Evolutionary conservation across 2,888 invertebrate species (phyloP), one percentile per base, ranked within the genome.

Genomic region (Lingula anatina): DNA sequence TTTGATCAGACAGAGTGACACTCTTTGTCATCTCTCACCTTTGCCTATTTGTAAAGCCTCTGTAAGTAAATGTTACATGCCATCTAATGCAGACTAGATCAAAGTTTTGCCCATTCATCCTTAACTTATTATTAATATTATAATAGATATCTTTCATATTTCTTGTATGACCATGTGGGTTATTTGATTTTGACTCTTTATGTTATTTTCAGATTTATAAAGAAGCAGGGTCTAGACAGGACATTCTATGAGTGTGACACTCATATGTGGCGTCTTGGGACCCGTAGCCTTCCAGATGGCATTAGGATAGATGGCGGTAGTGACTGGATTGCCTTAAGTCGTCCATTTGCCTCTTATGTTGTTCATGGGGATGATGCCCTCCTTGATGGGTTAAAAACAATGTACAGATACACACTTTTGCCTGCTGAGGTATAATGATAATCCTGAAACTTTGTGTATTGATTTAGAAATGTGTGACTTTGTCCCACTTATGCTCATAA

Each of bases 171-270:
- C 35, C 35, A 31, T 12, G n/a, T n/a, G n/a, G n/a, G n/a, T n/a
- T n/a, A n/a, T n/a, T n/a, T n/a, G n/a, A n/a, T 9, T 9, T 20
- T 2, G 4, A 1, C 15, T 23, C 23, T 5, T 36, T 47, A 12
- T 38, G 7, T 36, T 47, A 50, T 18, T 50, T n/a, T n/a, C 54
- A 78, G 78, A 55, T 99, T 99, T 75, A 89, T 99, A 51, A 89
- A 90, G 66, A 99, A 97, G 73, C 97, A 99, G 78, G 99, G 97
- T 1, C 80, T 97, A 44, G 93, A 96, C 73, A 92, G 91, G 78
- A 91, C 92, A 1, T 99, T 99, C 75, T 85, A 91, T 28, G 94
- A 99, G 80, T 99, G 99, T 78, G 97, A 99, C 67, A 87, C 89
- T 35, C 89, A 92, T 66, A 94, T 99, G 93, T 99, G 96, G 96